These are phyloP conservation scores for Camponotus pennsylvanicus DNA, from an alignment of 1,140 invertebrate species.

Conservation along the genomic window DNA sequence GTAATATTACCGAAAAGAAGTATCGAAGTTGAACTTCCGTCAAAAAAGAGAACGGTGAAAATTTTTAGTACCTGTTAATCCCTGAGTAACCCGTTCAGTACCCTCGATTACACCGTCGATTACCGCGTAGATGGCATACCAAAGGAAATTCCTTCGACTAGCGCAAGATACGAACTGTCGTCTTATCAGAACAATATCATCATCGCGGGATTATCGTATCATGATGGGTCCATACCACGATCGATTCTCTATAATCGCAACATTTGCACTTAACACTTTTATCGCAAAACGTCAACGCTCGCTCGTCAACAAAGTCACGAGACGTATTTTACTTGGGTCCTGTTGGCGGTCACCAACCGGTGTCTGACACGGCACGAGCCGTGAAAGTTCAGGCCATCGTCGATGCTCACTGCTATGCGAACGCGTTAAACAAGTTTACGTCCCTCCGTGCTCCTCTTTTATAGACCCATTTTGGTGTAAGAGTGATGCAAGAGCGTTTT, in stretches of 20 bases:
- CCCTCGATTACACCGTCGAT: slow-evolving; percentile 53
- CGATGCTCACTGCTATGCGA: slow-evolving; percentile 21
- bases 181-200: slow-evolving; percentile 53
- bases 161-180: slow-evolving; percentile 59
- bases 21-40: neutral
- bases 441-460: slow-evolving; percentile 21
- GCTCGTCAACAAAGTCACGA: neutral
- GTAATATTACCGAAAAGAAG: slow-evolving; percentile 43
- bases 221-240: too few species aligned
- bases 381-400: slow-evolving; percentile 47
- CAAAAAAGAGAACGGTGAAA: slow-evolving; percentile 52
- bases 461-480: neutral
- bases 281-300: neutral
- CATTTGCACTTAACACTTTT: neutral
- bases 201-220: neutral
- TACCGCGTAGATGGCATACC: slow-evolving; percentile 69
- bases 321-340: slow-evolving; percentile 28
- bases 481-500: neutral
- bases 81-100: slow-evolving; percentile 48
- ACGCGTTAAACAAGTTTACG: slow-evolving; percentile 44
- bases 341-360: slow-evolving; percentile 28
- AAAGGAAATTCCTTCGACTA: slow-evolving; percentile 60
- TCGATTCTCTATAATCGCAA: neutral
- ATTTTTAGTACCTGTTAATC: slow-evolving; percentile 65
- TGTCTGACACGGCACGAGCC: slow-evolving; percentile 19